Percentiles rank a stretch among this genome's conserved stretches.
Evolutionary conservation across 1,140 invertebrate genomes (phyloP).

Genomic region (Phortica variegata): DNA sequence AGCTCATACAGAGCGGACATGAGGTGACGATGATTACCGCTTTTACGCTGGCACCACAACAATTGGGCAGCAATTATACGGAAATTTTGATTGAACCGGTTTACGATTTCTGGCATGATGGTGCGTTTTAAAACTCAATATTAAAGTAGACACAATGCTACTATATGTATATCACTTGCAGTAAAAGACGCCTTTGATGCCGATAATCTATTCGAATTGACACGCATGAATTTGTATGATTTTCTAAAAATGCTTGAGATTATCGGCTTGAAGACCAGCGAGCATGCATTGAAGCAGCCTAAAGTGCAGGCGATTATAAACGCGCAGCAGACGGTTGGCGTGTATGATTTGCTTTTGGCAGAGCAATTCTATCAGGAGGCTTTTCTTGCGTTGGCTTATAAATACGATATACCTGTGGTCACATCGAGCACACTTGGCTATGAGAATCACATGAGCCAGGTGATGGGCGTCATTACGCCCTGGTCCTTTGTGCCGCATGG

Average conservation of each 20-base stretch:
- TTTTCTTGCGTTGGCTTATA: constrained; percentile 47
- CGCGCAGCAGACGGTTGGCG: constrained; percentile 32
- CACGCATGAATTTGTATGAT: constrained; percentile 36
- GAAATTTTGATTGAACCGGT: constrained; percentile 47
- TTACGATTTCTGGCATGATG: constrained; percentile 43
- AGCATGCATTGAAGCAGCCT: constrained; percentile 45
- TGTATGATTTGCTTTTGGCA: constrained; percentile 56
- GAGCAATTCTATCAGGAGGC: constrained; percentile 57
- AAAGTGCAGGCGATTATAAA: constrained; percentile 54
- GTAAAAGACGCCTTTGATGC: constrained; percentile 41
- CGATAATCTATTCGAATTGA: constrained; percentile 43
- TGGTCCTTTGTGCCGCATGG: constrained; percentile 54
- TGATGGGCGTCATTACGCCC: constrained; percentile 47
- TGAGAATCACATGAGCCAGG: constrained; percentile 48
- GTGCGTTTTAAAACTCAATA: constrained; percentile 14
- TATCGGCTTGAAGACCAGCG: constrained; percentile 41
- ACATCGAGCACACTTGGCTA: constrained; percentile 45
- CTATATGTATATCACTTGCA: constrained; percentile 14
- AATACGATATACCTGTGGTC: constrained; percentile 53
- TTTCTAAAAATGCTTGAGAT: constrained; percentile 48
- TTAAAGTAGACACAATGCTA: neutral
- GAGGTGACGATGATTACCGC: constrained; percentile 44
- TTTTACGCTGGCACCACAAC: constrained; percentile 21
- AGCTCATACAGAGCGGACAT: constrained; percentile 38
- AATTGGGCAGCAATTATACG: constrained; percentile 40